phyloP scores from a whole-genome alignment of 1,140 invertebrate species.

The Sitodiplosis mosellana region DNA sequence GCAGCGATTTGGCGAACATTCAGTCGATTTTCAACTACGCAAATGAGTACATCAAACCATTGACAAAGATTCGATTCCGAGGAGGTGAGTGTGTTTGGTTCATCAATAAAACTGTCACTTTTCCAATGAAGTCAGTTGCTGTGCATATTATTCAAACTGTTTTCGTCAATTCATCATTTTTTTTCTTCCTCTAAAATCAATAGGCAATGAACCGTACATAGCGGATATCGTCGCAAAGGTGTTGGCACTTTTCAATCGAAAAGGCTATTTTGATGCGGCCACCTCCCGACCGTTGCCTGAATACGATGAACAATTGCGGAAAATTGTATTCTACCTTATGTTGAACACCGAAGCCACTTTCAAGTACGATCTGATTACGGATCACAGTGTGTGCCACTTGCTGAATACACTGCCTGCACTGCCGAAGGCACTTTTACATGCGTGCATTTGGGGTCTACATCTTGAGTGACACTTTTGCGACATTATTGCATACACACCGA shows the following conservation, averaged over 20 bases:
- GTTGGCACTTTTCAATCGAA: background rate
- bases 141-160: too few species aligned
- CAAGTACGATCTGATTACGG: constrained; percentile 8
- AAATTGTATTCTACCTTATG: constrained; percentile 9
- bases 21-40: constrained; percentile 2
- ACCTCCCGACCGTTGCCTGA: constrained; percentile 1
- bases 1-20: too few species aligned
- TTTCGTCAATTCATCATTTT: background rate
- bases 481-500: constrained; percentile 7
- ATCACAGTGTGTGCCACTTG: constrained; percentile 7
- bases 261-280: constrained; percentile 1
- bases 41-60: constrained; percentile 7
- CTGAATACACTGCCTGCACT: constrained; percentile 8
- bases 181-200: background rate
- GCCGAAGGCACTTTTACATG: constrained; percentile 8
- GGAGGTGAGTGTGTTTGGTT: constrained; percentile 6
- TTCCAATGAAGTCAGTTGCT: too few species aligned
- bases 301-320: constrained; percentile 5
- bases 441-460: constrained; percentile 8
- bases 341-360: constrained; percentile 9
- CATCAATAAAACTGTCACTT: too few species aligned
- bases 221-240: background rate
- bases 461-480: constrained; percentile 10
- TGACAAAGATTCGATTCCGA: constrained; percentile 7
- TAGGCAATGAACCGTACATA: constrained; percentile 1